Conservation (phyloP, 2,113 vertebrate species). For the Neodontobutis hainanensis region DNA sequence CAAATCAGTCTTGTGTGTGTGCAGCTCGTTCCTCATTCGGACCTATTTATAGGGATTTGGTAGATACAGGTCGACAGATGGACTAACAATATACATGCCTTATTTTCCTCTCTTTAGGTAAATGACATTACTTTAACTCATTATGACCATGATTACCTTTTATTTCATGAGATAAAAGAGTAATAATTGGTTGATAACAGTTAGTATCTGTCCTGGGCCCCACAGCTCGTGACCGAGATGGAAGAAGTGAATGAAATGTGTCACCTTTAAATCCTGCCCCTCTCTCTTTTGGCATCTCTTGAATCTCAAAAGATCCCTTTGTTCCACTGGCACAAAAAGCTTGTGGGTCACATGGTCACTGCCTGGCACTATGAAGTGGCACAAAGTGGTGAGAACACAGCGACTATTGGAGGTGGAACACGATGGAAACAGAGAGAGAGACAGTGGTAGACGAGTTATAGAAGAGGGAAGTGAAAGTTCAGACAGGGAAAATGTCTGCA, state of each 20-base stretch:
- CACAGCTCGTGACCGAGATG: background rate
- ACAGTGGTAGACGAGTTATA: conserved; percentile 8
- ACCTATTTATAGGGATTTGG: conserved; percentile 58
- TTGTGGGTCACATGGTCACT: conserved; percentile 54
- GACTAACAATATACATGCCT: conserved; percentile 21
- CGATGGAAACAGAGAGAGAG: conserved; percentile 14
- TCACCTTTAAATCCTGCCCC: conserved; percentile 67
- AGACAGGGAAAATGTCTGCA: background rate
- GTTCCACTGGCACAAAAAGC: conserved; percentile 63
- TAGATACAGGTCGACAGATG: conserved; percentile 56
- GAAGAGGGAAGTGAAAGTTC: conserved; percentile 10
- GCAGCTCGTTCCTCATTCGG: conserved; percentile 58
- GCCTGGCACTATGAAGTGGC: conserved; percentile 26
- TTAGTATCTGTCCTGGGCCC: conserved; percentile 6
- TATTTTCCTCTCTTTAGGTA: too few species aligned
- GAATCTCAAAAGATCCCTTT: conserved; percentile 69
- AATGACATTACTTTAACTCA: too few species aligned
- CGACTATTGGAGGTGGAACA: conserved; percentile 1
- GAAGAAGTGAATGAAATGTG: conserved; percentile 53
- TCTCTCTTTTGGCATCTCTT: conserved; percentile 43
- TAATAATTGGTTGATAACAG: background rate
- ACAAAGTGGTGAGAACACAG: conserved; percentile 33
- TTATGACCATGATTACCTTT: too few species aligned
- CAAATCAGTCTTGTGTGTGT: conserved; percentile 8
- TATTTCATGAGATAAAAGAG: too few species aligned